A percentile compares a stretch with the other conserved stretches of the same genome.
phyloP scores from a whole-genome alignment of 2,797 vertebrate species.

The Sebastes taczanowskii region DNA sequence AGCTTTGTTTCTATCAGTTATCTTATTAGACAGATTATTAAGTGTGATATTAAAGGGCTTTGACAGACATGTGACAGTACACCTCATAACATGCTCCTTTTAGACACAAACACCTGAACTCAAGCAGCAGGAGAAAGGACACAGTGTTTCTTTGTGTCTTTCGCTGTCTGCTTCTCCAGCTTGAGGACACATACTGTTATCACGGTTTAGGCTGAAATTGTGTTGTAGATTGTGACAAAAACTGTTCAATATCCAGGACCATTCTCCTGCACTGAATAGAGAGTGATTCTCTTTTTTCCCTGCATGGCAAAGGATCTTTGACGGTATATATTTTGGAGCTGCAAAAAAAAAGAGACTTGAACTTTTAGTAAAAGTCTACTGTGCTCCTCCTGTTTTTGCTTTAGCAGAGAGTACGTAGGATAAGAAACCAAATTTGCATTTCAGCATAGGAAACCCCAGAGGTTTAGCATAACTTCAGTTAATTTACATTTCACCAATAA shows the following conservation, averaged over 20 bases:
- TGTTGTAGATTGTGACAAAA: slow-evolving; percentile 23
- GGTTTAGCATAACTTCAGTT: not conserved
- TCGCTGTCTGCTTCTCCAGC: slow-evolving; percentile 3
- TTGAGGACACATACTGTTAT: slow-evolving; percentile 18
- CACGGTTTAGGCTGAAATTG: slow-evolving; percentile 1
- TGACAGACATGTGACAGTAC: slow-evolving; percentile 14
- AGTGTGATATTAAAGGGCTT: not conserved
- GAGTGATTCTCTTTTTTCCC: slow-evolving; percentile 5
- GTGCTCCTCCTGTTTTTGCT: not conserved
- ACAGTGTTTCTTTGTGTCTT: not conserved
- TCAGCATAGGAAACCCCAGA: not conserved
- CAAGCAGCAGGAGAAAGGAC: not conserved
- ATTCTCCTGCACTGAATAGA: slow-evolving; percentile 24
- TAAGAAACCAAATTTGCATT: not conserved
- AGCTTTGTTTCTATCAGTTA: not conserved
- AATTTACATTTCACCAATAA: not conserved
- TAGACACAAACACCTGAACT: not conserved
- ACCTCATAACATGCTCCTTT: not conserved
- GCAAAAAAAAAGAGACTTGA: not conserved
- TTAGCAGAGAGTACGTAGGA: not conserved
- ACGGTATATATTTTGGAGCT: not conserved
- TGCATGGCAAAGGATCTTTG: slow-evolving; percentile 15
- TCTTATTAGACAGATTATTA: not conserved
- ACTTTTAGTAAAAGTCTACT: not conserved
- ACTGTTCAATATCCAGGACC: slow-evolving; percentile 19